phyloP scores from a whole-genome alignment of 2,888 invertebrate genomes.

The Timema cristinae region DNA sequence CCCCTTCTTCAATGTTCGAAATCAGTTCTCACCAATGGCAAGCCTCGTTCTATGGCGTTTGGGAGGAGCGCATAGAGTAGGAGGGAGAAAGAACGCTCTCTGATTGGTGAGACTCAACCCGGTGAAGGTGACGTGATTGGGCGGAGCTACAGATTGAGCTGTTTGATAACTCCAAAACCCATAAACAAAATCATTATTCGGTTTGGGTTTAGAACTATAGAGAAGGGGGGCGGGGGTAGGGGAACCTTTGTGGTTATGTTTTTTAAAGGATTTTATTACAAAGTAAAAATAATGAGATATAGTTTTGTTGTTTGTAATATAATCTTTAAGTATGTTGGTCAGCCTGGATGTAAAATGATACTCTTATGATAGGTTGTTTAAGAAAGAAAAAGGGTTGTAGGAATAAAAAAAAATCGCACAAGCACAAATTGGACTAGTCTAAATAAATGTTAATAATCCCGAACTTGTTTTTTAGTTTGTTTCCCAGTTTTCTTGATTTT shows the following conservation, averaged over 20 bases:
- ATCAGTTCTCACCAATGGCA: conserved; percentile 10
- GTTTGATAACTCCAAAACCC: conserved; percentile 23
- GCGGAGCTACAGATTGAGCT: conserved; percentile 27
- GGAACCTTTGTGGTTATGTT: neutral
- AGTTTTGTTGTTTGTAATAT: neutral
- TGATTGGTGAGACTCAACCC: conserved; percentile 12
- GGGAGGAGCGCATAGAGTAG: neutral
- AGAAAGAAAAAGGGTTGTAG: too few species aligned
- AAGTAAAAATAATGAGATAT: neutral
- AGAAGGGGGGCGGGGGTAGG: conserved; percentile 6
- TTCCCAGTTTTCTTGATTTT: too few species aligned
- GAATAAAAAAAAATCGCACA: too few species aligned
- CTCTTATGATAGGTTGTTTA: too few species aligned
- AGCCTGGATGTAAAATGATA: too few species aligned
- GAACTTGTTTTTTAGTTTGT: too few species aligned
- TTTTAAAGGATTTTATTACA: conserved; percentile 19
- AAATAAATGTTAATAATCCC: too few species aligned
- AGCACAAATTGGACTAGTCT: too few species aligned
- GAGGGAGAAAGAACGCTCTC: neutral
- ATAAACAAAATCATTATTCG: conserved; percentile 21
- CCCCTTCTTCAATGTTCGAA: neutral
- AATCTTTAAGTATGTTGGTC: too few species aligned
- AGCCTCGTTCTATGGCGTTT: neutral
- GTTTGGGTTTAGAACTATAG: neutral
- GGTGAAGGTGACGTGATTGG: conserved; percentile 16